Evolutionary conservation across 2,888 invertebrate genomes (phyloP), one percentile per base, ranked within the genome.

Genomic region (Drosophila mettleri): DNA sequence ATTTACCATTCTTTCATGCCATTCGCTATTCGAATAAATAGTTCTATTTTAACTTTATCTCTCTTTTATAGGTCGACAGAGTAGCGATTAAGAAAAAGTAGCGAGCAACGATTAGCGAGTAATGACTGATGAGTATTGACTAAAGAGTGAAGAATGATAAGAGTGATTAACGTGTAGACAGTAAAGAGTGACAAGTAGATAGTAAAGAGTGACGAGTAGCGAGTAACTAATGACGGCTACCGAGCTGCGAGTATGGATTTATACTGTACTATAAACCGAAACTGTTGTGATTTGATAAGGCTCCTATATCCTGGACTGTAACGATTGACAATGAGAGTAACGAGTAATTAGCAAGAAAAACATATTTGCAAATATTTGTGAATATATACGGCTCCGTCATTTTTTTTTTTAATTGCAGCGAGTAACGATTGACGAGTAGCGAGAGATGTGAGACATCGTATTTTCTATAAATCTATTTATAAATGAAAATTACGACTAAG

Each of bases 21-120:
- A 45, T 29, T 45, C 27, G 16, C 6, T 16, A 10, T n/a, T 43
- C 31, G 0, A 54, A 54, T 54, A 54, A 54, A 54, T 45, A 16
- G 43, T 31, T 31, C 2, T n/a, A 1, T 12, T 7, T n/a, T 22
- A 4, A 31, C 2, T 8, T 41, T 2, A 14, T 27, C 4, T 41
- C 3, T 12, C 1, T 14, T 20, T 14, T 20, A 7, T 31, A 18
- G 46, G 29, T 29, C 1, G 29, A 31, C 14, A 14, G 18, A 49
- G 22, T n/a, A 20, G 27, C 14, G 46, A 49, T 20, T 33, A 12
- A 39, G n/a, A n/a, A 38, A 14, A 1, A 16, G 7, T 36, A 18
- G 16, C 9, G 2, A 36, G n/a, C 16, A n/a, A 1, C 10, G 43
- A 43, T 24, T 27, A 4, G 3, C 7, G 24, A 7, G 43, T 24